These are phyloP conservation scores for Marmota flaviventris DNA, from an alignment of 2,113 vertebrate species.

Conservation along the genomic window DNA sequence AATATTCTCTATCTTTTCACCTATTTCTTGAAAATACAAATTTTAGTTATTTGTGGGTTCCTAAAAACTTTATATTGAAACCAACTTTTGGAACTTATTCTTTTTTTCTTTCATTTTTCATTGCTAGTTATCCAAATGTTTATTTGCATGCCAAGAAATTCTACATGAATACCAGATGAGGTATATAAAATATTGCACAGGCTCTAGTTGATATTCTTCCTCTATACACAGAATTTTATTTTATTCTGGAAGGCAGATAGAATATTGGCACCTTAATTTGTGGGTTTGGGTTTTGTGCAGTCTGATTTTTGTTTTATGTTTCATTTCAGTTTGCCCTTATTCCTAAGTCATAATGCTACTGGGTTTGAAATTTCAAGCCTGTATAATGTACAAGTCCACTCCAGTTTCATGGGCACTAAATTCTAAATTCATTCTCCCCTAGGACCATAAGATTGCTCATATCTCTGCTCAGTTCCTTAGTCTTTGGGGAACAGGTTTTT, in stretches of 20 bases:
- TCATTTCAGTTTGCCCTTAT: neutral
- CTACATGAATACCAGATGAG: neutral
- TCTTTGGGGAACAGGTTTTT: neutral
- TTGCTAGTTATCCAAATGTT: neutral
- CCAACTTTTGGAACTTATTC: neutral
- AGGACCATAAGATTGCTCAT: neutral
- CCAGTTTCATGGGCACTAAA: neutral
- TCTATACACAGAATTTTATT: neutral
- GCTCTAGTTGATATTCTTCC: neutral
- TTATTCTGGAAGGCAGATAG: neutral
- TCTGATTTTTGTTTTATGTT: neutral
- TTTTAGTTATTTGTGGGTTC: neutral
- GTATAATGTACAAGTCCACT: neutral
- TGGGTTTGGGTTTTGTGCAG: neutral
- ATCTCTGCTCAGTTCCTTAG: neutral
- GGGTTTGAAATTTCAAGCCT: neutral
- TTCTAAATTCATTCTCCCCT: neutral
- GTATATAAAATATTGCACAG: neutral
- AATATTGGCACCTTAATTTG: neutral
- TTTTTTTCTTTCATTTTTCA: neutral
- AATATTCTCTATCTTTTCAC: neutral
- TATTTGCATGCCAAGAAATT: neutral
- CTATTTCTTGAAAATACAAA: conserved; percentile 20
- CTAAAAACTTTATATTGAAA: neutral
- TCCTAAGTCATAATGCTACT: neutral